phyloP scores from a whole-genome alignment of 2,113 vertebrate species.

The Cercocebus atys region DNA sequence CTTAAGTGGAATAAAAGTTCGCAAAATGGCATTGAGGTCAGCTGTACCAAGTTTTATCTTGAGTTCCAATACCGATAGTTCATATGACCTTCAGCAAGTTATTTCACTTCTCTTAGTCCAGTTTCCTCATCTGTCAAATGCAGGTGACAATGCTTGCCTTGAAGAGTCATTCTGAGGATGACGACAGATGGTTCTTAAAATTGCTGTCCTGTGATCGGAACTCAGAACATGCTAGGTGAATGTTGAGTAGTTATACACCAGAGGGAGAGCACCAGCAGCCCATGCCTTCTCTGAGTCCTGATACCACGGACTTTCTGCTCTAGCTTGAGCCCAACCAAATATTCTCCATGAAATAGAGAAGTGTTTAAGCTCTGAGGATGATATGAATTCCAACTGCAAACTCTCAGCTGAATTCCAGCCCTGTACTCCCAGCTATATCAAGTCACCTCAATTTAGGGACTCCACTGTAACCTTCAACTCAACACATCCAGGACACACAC shows the following conservation, averaged over 20 bases:
- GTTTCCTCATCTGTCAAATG: background rate
- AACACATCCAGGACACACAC: background rate
- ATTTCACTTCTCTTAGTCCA: background rate
- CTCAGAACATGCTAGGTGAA: no score
- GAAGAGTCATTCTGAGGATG: background rate
- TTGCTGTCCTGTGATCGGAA: background rate
- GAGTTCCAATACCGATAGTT: no score
- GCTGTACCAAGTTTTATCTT: background rate
- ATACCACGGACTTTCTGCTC: background rate
- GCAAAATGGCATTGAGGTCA: background rate
- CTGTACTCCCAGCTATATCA: background rate
- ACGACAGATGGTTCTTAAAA: background rate
- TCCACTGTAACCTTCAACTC: background rate
- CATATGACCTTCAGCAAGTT: background rate
- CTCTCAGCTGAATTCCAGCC: background rate
- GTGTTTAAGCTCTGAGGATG: background rate
- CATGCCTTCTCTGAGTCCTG: background rate
- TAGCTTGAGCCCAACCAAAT: no score
- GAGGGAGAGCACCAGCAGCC: background rate
- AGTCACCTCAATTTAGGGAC: background rate
- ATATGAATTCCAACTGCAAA: background rate
- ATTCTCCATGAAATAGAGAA: background rate
- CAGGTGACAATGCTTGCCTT: background rate
- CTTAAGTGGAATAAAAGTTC: background rate
- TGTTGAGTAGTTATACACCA: background rate